phyloP scores from a whole-genome alignment of 2,888 invertebrate species.

The Synergus japonicus region DNA sequence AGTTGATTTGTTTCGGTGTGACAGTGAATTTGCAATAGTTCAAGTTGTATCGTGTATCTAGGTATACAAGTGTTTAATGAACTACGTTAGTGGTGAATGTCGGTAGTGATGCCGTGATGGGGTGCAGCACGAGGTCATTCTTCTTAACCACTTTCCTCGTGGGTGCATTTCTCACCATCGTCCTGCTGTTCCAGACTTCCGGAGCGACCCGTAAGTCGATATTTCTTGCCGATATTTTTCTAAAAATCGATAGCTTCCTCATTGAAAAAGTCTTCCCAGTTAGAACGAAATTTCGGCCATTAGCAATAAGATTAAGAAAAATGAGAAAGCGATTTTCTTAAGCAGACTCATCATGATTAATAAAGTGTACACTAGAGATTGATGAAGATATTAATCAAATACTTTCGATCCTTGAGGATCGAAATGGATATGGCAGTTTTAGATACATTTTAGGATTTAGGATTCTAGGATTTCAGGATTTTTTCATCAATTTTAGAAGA shows the following conservation, averaged over 20 bases:
- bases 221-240: constrained; percentile 22
- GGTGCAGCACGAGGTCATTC: constrained; percentile 59
- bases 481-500: background rate
- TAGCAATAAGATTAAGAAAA: background rate
- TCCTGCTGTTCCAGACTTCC: constrained; percentile 56
- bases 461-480: background rate
- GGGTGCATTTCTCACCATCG: constrained; percentile 55
- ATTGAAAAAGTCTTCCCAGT: constrained; percentile 27
- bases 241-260: constrained; percentile 30
- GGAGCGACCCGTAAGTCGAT: constrained; percentile 57
- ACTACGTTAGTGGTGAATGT: constrained; percentile 50
- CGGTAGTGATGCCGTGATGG: constrained; percentile 60
- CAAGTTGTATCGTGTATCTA: background rate
- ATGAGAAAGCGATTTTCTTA: background rate
- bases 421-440: background rate
- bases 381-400: background rate
- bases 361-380: background rate
- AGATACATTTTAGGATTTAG: background rate
- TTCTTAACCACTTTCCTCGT: constrained; percentile 57
- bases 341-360: background rate
- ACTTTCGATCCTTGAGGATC: background rate
- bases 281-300: constrained; percentile 5
- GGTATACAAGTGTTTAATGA: constrained; percentile 35
- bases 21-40: constrained; percentile 28
- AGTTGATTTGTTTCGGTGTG: constrained; percentile 22